phyloP scores from a whole-genome alignment of 2,797 vertebrate genomes.

The Enteromius paludinosus region DNA sequence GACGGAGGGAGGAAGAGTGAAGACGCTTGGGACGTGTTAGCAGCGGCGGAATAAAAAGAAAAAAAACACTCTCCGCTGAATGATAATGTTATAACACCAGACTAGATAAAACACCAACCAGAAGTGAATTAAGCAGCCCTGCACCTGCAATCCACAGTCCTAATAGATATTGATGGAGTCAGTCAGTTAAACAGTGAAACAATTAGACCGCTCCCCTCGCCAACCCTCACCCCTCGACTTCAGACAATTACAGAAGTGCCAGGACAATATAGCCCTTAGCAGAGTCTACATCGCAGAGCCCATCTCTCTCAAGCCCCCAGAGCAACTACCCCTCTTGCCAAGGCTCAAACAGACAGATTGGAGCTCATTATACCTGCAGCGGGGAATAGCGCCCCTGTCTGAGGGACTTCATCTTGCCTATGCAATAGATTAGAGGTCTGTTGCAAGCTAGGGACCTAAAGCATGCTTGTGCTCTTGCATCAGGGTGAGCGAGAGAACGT shows the following conservation, averaged over 20 bases:
- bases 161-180: constrained; percentile 85
- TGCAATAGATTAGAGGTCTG: constrained; percentile 28
- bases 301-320: constrained; percentile 37
- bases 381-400: constrained; percentile 43
- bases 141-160: constrained; percentile 60
- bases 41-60: neutral
- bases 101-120: constrained; percentile 28
- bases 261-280: constrained; percentile 48
- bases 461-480: constrained; percentile 18
- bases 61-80: constrained; percentile 35
- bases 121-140: constrained; percentile 51
- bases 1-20: constrained; percentile 2
- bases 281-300: constrained; percentile 30
- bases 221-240: constrained; percentile 45
- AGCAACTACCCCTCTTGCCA: constrained; percentile 49
- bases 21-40: constrained; percentile 19
- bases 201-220: constrained; percentile 68
- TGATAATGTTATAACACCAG: constrained; percentile 54
- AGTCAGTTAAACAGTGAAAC: constrained; percentile 81
- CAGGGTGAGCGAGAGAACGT: constrained; percentile 26
- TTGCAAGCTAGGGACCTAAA: constrained; percentile 11
- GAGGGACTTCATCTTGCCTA: constrained; percentile 47
- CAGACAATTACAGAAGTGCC: constrained; percentile 53
- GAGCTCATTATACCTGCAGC: constrained; percentile 53
- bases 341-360: constrained; percentile 49